A percentile compares a stretch with the other conserved stretches of the same genome.
Conservation (phyloP, 2,888 invertebrate genomes). For the Acanthacorydalis orientalis region DNA sequence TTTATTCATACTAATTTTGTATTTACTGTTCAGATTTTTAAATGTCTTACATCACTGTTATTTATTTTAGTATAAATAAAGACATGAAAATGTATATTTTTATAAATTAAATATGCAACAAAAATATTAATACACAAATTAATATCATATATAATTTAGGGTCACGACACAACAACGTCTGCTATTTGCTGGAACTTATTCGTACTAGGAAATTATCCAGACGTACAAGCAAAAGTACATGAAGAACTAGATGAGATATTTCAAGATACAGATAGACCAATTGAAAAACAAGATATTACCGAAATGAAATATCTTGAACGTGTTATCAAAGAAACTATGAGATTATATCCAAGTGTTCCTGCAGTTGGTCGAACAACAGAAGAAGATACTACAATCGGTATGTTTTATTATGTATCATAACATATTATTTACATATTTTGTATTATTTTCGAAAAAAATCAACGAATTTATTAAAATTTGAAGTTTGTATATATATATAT, state of each 20-base stretch:
- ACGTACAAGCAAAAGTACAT: conserved; percentile 20
- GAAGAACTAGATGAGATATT: conserved; percentile 21
- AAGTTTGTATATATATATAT: too few relatives aligned
- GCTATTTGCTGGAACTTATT: conserved; percentile 21
- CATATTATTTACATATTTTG: too few relatives aligned
- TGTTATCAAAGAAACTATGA: conserved; percentile 22
- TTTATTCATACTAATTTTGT: too few relatives aligned
- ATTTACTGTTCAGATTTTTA: too few relatives aligned
- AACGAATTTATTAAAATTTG: too few relatives aligned
- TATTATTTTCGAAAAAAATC: too few relatives aligned
- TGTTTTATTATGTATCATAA: conserved; percentile 7
- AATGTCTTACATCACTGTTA: too few relatives aligned
- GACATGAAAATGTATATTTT: too few relatives aligned
- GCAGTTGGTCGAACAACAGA: conserved; percentile 18
- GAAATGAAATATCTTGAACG: conserved; percentile 23
- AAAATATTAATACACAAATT: conserved; percentile 12
- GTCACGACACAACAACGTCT: conserved; percentile 24
- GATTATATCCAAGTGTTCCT: conserved; percentile 24
- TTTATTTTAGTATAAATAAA: too few relatives aligned
- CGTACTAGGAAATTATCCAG: conserved; percentile 21
- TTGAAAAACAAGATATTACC: conserved; percentile 18
- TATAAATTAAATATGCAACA: too few relatives aligned
- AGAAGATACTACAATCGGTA: conserved; percentile 19
- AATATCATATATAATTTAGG: conserved; percentile 15
- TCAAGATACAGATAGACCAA: conserved; percentile 15